Conservation (phyloP, 1,140 invertebrate genomes). For the Aleiodes sp. region DNA sequence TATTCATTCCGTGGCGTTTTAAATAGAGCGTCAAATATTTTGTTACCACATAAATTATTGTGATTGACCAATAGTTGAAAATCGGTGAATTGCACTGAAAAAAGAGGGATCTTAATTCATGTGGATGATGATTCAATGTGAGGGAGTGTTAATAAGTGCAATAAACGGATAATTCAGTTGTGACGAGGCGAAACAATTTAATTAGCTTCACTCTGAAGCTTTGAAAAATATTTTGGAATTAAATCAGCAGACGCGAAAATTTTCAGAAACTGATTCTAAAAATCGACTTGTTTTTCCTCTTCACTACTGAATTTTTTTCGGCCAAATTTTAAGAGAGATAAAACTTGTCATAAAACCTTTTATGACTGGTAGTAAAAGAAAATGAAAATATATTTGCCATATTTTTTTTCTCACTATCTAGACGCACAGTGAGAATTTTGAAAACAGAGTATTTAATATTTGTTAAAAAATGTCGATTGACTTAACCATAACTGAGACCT, state of each 20-base stretch:
- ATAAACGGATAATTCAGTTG: not conserved
- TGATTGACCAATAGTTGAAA: not conserved
- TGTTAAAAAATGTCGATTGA: not conserved
- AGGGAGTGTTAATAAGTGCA: not conserved
- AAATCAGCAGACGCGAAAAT: not conserved
- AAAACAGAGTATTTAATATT: constrained; percentile 18
- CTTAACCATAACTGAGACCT: not conserved
- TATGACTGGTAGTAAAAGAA: not conserved
- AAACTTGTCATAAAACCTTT: no score
- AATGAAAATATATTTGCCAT: not conserved
- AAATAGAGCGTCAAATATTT: constrained; percentile 19
- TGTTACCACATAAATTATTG: constrained; percentile 17
- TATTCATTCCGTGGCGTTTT: constrained; percentile 16
- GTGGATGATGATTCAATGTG: not conserved
- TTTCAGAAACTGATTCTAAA: no score
- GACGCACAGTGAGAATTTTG: not conserved
- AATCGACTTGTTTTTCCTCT: no score
- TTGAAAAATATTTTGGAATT: not conserved
- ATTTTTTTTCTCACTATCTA: not conserved
- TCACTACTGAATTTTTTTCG: no score
- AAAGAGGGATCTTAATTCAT: not conserved
- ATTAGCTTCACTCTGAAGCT: no score
- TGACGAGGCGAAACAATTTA: not conserved
- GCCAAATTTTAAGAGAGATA: no score
- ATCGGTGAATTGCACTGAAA: not conserved